Evolutionary conservation across 2,888 invertebrate genomes (phyloP), one percentile per base, ranked within the genome.

Genomic region (Melieria crassipennis): DNA sequence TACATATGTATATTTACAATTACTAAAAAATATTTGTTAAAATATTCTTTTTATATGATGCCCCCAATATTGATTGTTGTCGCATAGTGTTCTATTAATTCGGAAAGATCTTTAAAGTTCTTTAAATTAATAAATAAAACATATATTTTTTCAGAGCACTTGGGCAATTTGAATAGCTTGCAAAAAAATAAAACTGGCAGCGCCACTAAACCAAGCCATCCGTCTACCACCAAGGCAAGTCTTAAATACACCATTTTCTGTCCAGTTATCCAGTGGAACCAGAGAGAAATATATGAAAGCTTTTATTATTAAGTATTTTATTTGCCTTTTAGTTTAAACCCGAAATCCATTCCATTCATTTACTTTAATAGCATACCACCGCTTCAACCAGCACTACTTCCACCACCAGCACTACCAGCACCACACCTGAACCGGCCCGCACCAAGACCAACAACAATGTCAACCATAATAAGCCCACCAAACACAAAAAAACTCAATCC

Each of bases 191-290:
- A 72, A 62, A 64, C 66, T 7, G 61, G 43, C 5, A 65, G 1
- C 86, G 85, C 71, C 86, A 89, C 84, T 86, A 88, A 79, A 83
- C 84, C 80, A 75, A 81, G 73, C 88, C 88, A 78, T 80, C 1
- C 57, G 3, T 13, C 74, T 7, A 7, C 70, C 11, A 65, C 65
- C 55, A 77, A 73, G 66, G 68, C 62, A 66, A 50, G 52, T 62
- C 5, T 43, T 7, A 48, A 4, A 30, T 30, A 30, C 30, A 30
- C 30, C 2, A 30, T 30, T 30, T 30, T 30, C 30, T 30, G 30
- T 30, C 30, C 2, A 1, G 3, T 30, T 30, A 30, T 30, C 30
- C 30, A 30, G 30, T 30, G 30, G 30, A 30, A 30, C 30, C 30
- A 30, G 30, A 30, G 30, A 30, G 30, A 30, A 30, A 30, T 3